These are phyloP conservation scores for Alectoris magna DNA, from an alignment of 2,797 vertebrate genomes.

Conservation along the genomic window DNA sequence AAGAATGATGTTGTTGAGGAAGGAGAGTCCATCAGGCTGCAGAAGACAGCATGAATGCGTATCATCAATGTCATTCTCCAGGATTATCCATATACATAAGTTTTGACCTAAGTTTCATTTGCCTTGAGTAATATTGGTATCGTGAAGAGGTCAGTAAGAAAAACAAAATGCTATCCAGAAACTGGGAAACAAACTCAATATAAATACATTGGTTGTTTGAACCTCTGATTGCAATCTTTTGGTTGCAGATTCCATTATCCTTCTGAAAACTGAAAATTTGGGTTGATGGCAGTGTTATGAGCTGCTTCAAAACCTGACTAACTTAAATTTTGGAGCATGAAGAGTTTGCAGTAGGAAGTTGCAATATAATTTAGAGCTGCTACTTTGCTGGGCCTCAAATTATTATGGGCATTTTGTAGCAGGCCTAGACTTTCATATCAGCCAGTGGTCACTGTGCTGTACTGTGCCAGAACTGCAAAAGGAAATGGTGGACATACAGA, in stretches of 20 bases:
- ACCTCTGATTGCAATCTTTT: not conserved
- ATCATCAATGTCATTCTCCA: not conserved
- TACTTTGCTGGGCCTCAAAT: not conserved
- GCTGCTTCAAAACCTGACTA: not conserved
- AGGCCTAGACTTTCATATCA: not conserved
- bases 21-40: not conserved
- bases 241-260: not conserved
- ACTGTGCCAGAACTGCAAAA: not conserved
- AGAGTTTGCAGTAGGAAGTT: not conserved
- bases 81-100: fast-evolving
- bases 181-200: not conserved
- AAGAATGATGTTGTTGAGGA: not conserved
- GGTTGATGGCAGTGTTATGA: not conserved
- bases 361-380: not conserved
- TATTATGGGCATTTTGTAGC: not conserved
- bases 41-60: not conserved
- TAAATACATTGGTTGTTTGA: not conserved
- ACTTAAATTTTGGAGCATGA: not conserved
- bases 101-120: not conserved
- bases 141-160: not conserved
- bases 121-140: not conserved
- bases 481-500: not conserved
- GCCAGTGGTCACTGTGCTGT: not conserved
- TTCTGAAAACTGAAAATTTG: not conserved
- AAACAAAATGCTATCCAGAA: not conserved